phyloP scores from a whole-genome alignment of 2,797 vertebrate genomes.

The Microctenopoma stevenorrisi region DNA sequence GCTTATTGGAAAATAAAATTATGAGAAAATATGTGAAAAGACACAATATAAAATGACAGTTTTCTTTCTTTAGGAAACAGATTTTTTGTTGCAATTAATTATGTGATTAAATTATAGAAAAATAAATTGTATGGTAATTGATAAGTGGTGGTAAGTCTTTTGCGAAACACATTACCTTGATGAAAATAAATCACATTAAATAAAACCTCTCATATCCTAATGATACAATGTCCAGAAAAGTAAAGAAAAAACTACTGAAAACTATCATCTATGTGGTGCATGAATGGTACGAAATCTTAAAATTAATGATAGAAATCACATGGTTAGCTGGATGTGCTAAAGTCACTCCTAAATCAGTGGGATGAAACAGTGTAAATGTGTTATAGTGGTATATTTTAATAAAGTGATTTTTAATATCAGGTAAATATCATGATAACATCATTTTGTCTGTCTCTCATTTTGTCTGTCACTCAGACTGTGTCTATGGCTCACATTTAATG shows the following conservation, averaged over 20 bases:
- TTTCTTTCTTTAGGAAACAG: conserved; percentile 80
- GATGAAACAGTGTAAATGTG: conserved; percentile 5
- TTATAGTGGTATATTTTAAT: not conserved
- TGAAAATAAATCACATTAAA: conserved; percentile 81
- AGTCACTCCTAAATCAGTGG: conserved; percentile 6
- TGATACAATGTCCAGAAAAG: conserved; percentile 37
- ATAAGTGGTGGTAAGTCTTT: conserved; percentile 47
- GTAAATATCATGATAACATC: no score
- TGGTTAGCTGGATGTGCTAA: conserved; percentile 3
- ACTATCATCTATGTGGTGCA: conserved; percentile 7
- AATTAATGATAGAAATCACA: conserved; percentile 25
- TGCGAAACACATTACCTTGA: conserved; percentile 77
- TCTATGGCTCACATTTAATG: not conserved
- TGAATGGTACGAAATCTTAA: conserved; percentile 2
- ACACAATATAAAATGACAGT: conserved; percentile 50
- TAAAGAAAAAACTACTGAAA: conserved; percentile 41
- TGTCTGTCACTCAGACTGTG: not conserved
- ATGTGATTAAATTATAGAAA: conserved; percentile 85
- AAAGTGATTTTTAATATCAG: not conserved
- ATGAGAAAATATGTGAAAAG: not conserved
- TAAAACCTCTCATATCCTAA: conserved; percentile 66
- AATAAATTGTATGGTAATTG: conserved; percentile 89
- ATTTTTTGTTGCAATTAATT: conserved; percentile 82
- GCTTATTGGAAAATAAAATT: not conserved
- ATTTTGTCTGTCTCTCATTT: no score